A percentile compares a stretch with the other conserved stretches of the same genome.
These are phyloP conservation scores for Prunella strophiata DNA, from an alignment of 2,797 vertebrate genomes.

Conservation along the genomic window DNA sequence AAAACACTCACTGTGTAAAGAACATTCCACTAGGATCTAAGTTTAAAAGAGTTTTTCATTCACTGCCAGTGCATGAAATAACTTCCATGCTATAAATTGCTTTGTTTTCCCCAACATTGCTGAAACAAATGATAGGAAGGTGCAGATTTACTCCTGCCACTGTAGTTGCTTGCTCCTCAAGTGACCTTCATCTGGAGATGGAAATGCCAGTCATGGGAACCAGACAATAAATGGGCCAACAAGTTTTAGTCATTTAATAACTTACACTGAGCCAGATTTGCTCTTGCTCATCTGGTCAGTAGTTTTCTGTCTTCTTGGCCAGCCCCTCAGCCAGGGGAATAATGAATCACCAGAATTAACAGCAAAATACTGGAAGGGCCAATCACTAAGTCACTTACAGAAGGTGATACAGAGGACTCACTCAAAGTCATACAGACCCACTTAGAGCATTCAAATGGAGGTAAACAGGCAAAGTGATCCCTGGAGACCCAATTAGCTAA, in stretches of 20 bases:
- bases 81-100: not conserved
- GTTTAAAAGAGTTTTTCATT: not conserved
- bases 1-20: not conserved
- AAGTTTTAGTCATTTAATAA: not conserved
- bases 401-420: not conserved
- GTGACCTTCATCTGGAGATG: not conserved
- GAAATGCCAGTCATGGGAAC: not conserved
- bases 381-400: not conserved
- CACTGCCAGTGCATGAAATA: not conserved
- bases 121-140: not conserved
- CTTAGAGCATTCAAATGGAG: not conserved
- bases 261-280: not conserved
- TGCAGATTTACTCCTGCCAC: not conserved
- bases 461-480: not conserved
- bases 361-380: not conserved
- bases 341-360: not conserved
- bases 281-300: not conserved
- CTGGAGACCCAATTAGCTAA: not conserved
- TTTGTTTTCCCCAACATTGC: not conserved
- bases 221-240: not conserved
- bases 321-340: not conserved
- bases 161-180: not conserved
- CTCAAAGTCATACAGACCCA: not conserved
- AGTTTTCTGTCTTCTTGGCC: not conserved
- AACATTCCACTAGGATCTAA: not conserved